Evolutionary conservation across 2,797 vertebrate species (phyloP), one percentile per base, ranked within the genome.

Genomic region (Danionella dracula): DNA sequence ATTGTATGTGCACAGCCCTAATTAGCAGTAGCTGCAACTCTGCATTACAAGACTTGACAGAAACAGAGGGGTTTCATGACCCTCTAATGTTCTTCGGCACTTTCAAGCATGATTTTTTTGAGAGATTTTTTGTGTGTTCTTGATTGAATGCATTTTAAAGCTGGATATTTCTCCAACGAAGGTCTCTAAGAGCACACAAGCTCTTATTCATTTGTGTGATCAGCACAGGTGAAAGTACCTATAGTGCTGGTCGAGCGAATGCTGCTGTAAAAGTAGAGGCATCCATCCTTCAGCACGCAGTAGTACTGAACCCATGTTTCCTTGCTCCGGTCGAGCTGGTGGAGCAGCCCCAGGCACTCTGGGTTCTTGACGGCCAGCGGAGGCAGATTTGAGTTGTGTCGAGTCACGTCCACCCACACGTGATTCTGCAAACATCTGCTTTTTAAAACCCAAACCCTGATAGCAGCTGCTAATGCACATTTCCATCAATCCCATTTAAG

Each of bases 341-440:
- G 91, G 11, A 95, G 89, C 53, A 97, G 83, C 2, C 94, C 93
- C n/a, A 97, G 85, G 57, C 93, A 93, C 48, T 95, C 94, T 0
- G 94, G 93, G 66, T 79, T 90, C 75, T 94, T 96, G 80, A 97
- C 93, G 8, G 95, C 93, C 78, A 96, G 77, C 0, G 93, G 94
- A 3, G 93, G 94, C 49, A 97, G 88, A 46, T 81, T 86, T 4
- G 92, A 91, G 74, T 96, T 95, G 82, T 96, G 92, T 58, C 86
- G 82, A 1, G 92, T 95, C 35, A 94, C 93, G 11, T 96, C 93
- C 69, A 95, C 89, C 94, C 94, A 97, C 68, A 96, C 91, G 0
- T 96, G 94, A 70, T 86, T 92, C 94, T 98, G 20, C n/a, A 11
- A 53, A 12, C 3, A 27, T 27, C 6, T 27, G 23, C 23, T 3